Percentiles rank a stretch among this genome's conserved stretches.
phyloP scores from a whole-genome alignment of 2,113 vertebrate species.

The Leptosomus discolor region DNA sequence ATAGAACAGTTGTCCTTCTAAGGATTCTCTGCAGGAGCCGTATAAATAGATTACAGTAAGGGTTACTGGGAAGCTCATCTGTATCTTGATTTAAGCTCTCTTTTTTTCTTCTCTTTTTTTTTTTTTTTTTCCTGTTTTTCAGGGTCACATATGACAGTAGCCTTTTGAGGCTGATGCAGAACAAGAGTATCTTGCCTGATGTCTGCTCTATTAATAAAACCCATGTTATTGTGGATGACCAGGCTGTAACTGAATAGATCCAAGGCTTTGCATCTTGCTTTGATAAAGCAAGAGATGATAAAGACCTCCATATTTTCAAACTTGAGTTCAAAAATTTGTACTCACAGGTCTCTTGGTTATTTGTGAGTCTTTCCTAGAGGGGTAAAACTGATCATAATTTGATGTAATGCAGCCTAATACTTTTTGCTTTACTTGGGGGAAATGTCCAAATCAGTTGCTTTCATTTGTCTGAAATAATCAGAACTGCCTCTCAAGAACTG shows the following conservation, averaged over 20 bases:
- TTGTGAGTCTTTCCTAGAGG: neutral
- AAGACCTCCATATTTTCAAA: neutral
- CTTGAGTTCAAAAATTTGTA: neutral
- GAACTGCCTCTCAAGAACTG: neutral
- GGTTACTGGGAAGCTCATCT: neutral
- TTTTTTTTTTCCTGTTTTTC: neutral
- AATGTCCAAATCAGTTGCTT: neutral
- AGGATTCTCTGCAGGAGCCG: neutral
- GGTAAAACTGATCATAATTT: neutral
- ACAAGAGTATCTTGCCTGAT: neutral
- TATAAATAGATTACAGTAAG: neutral
- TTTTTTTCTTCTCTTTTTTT: neutral
- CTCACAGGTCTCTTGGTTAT: neutral
- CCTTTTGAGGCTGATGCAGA: neutral
- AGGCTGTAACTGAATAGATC: neutral
- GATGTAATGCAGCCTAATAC: neutral
- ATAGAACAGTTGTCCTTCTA: neutral
- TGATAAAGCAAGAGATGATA: neutral
- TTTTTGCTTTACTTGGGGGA: neutral
- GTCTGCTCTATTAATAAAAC: neutral
- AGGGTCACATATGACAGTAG: neutral
- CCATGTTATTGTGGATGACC: neutral
- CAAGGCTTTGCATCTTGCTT: neutral
- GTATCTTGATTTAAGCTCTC: neutral
- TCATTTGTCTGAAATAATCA: conserved; percentile 17